phyloP scores from a whole-genome alignment of 2,797 vertebrate genomes.

The Notamacropus eugenii region DNA sequence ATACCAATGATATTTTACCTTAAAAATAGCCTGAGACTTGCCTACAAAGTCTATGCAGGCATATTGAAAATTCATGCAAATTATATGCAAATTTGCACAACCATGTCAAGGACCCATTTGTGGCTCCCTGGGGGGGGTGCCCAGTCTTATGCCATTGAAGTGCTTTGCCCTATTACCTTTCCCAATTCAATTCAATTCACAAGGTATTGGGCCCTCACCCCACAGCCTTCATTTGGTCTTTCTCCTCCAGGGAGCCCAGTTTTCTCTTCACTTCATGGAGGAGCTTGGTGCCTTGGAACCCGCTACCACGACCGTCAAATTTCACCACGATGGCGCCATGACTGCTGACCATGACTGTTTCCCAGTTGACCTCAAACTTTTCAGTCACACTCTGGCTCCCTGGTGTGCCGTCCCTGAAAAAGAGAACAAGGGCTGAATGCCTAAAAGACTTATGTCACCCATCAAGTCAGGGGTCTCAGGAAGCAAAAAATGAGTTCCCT shows the following conservation, averaged over 20 bases:
- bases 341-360: slow-evolving; percentile 94
- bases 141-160: neutral
- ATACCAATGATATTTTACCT: fast-evolving
- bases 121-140: neutral
- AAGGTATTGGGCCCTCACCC: slow-evolving; percentile 82
- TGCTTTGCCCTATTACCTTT: neutral
- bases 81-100: fast-evolving
- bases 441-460: neutral
- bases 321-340: slow-evolving; percentile 92
- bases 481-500: neutral
- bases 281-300: slow-evolving; percentile 96
- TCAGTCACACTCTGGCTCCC: slow-evolving; percentile 96
- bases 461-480: neutral
- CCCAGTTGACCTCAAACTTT: slow-evolving; percentile 94
- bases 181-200: neutral
- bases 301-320: slow-evolving; percentile 95
- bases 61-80: neutral
- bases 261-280: slow-evolving; percentile 91
- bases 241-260: slow-evolving; percentile 92
- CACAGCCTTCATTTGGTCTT: slow-evolving; percentile 94
- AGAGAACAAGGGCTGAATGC: fast-evolving
- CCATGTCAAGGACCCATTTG: neutral
- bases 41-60: neutral
- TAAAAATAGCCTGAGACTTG: fast-evolving
- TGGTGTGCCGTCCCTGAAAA: slow-evolving; percentile 91